Base-by-base conservation (phyloP, 2,888 invertebrate species). In the Drosophila gaucha region DNA sequence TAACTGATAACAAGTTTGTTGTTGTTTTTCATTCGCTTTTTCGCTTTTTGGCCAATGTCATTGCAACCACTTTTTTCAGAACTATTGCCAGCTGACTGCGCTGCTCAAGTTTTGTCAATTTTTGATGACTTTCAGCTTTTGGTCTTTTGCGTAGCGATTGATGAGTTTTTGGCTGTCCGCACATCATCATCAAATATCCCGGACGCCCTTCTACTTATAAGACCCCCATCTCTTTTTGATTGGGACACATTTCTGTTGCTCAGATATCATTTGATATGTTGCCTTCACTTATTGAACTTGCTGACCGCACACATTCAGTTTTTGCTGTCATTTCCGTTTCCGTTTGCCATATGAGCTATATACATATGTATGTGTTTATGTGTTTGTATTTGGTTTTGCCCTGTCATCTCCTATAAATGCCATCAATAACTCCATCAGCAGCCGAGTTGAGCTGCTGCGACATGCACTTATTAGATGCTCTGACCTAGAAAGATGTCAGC, bases 21-120 rank as follows among this genome's bases (percentile, higher is more conserved):
- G 49, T 51, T 26, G 60, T 38, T 35, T 33, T 43, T 5, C 20
- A 18, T 51, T 9, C 6, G 2, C 20, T 14, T 4, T 26, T 18
- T 10, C 9, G 30, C 35, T 31, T 22, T 52, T 63, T 59, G 33
- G 41, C 41, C 79, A 82, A 86, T 84, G 84, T 70, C 75, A 84
- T 51, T 86, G 67, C 75, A 78, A 86, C 43, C 63, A 58, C 44
- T 35, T 49, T 26, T 36, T 30, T 56, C 52, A 50, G 52, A 28
- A 31, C 16, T 47, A 54, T 57, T 44, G 57, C 43, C 39, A 44
- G 18, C 41, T 22, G 41, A 43, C 24, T 28, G 26, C 22, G 30
- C 30, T 14, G 31, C 44, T 41, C 77, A 80, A 74, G 80, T 86
- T 86, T 83, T 74, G 86, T 79, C 80, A 83, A 80, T 80, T 70